Evolutionary conservation across 2,797 vertebrate species (phyloP).

Genomic region (Channa striata): DNA sequence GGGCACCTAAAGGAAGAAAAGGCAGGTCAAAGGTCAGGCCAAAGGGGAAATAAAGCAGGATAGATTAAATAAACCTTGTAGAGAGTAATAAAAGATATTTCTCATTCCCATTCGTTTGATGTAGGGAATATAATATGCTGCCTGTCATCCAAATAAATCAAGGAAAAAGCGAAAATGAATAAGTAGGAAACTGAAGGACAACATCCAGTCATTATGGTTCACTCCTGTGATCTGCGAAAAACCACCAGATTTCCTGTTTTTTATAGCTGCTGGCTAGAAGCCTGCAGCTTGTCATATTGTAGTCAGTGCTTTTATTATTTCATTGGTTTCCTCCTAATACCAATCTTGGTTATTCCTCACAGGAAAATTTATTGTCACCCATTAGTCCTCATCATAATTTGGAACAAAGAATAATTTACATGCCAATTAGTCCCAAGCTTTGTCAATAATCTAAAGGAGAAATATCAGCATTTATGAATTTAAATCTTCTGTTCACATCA

Average conservation of each 20-base stretch:
- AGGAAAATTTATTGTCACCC: conserved; percentile 22
- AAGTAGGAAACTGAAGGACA: neutral
- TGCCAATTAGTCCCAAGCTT: neutral
- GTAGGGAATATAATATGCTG: neutral
- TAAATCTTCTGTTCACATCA: no score
- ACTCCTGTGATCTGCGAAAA: neutral
- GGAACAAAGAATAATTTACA: neutral
- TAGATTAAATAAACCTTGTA: no score
- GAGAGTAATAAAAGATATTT: no score
- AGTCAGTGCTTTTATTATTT: conserved; percentile 7
- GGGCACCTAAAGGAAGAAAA: conserved; percentile 16
- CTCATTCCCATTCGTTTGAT: neutral
- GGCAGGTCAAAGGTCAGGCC: conserved; percentile 35
- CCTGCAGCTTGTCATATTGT: neutral
- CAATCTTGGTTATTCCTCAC: conserved; percentile 11
- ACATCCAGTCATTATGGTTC: neutral
- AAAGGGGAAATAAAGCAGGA: conserved; percentile 15
- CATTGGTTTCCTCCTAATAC: conserved; percentile 29
- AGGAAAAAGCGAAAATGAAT: neutral
- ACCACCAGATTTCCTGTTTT: conserved; percentile 6
- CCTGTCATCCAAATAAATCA: conserved; percentile 4
- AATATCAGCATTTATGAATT: neutral
- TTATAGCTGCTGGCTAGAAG: neutral
- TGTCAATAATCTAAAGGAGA: neutral
- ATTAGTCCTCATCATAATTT: neutral